These are phyloP conservation scores for Anoura caudifer DNA, from an alignment of 2,113 vertebrate species.

Conservation along the genomic window DNA sequence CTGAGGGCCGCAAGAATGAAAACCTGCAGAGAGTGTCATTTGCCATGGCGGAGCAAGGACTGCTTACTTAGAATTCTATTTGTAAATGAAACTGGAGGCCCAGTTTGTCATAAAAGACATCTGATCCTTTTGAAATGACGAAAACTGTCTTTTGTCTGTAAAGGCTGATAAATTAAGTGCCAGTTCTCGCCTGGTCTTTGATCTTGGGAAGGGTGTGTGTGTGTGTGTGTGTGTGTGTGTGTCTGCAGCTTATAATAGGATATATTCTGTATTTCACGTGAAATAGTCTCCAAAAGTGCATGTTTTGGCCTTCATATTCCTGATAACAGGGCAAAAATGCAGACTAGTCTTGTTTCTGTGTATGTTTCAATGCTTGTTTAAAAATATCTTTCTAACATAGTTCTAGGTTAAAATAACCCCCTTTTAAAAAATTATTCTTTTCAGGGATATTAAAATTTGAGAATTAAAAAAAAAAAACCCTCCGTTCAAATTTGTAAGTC, in stretches of 20 bases:
- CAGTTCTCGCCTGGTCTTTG: slow-evolving; percentile 89
- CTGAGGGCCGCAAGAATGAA: slow-evolving; percentile 81
- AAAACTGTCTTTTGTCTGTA: slow-evolving; percentile 93
- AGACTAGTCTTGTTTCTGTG: slow-evolving; percentile 31
- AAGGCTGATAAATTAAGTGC: slow-evolving; percentile 96
- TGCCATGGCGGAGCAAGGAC: slow-evolving; percentile 81
- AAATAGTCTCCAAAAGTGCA: slow-evolving; percentile 77
- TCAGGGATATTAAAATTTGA: not conserved
- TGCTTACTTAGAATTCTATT: slow-evolving; percentile 88
- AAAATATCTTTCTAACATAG: slow-evolving; percentile 47
- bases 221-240: not conserved
- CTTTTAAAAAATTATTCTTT: not conserved
- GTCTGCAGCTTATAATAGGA: slow-evolving; percentile 84
- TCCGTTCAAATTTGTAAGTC: not conserved
- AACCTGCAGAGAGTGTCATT: slow-evolving; percentile 83
- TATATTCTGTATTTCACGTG: slow-evolving; percentile 86
- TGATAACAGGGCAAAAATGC: slow-evolving; percentile 13
- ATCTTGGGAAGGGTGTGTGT: slow-evolving; percentile 80
- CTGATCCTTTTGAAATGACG: slow-evolving; percentile 92
- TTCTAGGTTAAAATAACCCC: not conserved
- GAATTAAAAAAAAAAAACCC: not conserved
- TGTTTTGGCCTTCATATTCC: slow-evolving; percentile 66
- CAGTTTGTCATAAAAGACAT: slow-evolving; percentile 92
- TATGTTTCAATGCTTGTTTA: slow-evolving; percentile 44
- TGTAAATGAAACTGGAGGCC: slow-evolving; percentile 93